phyloP scores from a whole-genome alignment of 2,113 vertebrate genomes.

The Pseudopodoces humilis region DNA sequence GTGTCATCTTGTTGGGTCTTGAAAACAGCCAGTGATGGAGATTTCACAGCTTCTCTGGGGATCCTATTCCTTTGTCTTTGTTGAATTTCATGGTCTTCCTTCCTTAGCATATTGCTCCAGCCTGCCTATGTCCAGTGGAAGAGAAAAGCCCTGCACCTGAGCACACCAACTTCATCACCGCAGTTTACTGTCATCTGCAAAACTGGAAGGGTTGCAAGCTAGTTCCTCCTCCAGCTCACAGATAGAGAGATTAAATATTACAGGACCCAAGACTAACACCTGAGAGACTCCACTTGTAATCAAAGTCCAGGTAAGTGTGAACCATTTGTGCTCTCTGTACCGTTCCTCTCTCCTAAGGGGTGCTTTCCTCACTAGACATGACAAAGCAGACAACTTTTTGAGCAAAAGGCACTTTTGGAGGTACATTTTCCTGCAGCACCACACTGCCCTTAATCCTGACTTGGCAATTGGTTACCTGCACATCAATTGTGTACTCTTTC shows the following conservation, averaged over 20 bases:
- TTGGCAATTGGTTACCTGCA: constrained; percentile 71
- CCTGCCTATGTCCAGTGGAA: neutral
- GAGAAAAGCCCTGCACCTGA: neutral
- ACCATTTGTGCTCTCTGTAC: neutral
- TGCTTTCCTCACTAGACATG: neutral
- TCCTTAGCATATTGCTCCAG: neutral
- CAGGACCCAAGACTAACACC: neutral
- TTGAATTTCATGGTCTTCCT: neutral
- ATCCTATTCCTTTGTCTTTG: neutral
- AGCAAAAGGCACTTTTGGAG: neutral
- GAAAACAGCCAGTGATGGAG: neutral
- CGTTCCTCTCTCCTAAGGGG: neutral
- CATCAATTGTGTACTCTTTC: constrained; percentile 79
- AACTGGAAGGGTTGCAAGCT: neutral
- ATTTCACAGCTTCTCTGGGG: neutral
- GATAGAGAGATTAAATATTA: neutral
- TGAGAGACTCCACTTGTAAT: neutral
- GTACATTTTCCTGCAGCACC: neutral
- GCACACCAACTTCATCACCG: neutral
- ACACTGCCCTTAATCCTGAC: neutral
- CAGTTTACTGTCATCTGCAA: neutral
- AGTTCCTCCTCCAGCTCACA: neutral
- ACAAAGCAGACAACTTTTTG: neutral
- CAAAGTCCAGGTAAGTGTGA: neutral
- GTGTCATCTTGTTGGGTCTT: neutral